phyloP scores from a whole-genome alignment of 1,140 invertebrate species.

The Brachionus rotundiformis region DNA sequence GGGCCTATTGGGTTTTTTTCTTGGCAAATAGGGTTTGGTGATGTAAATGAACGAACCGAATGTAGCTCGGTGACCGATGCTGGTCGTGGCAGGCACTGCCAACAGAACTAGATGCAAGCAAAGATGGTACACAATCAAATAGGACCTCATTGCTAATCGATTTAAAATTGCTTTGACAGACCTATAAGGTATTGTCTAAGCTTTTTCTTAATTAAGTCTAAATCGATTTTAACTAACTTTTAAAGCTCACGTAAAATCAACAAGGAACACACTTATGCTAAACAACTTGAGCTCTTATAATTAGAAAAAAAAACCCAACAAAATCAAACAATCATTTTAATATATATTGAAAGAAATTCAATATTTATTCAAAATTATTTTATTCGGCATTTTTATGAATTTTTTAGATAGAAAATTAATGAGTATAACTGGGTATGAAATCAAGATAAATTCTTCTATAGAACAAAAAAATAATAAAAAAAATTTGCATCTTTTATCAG shows the following conservation, averaged over 20 bases:
- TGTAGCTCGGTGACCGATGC: not conserved
- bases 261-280: not conserved
- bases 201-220: not conserved
- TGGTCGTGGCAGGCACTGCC: not conserved
- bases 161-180: not conserved
- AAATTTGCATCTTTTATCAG: conserved; percentile 47
- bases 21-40: not conserved
- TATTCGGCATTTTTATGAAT: conserved; percentile 2
- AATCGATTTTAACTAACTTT: not conserved
- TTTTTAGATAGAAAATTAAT: conserved; percentile 22
- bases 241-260: conserved; percentile 27
- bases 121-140: not conserved
- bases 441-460: conserved; percentile 10
- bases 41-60: not conserved
- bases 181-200: not conserved
- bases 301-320: too few species aligned
- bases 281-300: conserved; percentile 1
- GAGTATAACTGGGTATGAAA: not conserved
- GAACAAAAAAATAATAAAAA: not conserved
- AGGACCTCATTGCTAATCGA: not conserved
- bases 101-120: not conserved
- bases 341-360: not conserved
- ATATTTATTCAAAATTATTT: conserved; percentile 7
- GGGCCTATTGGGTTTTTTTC: not conserved
- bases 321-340: conserved; percentile 10